Base-by-base conservation (phyloP, 30 jellyfish, hydroid and myxozoan species). In the Pseudorhiza aurosa region DNA sequence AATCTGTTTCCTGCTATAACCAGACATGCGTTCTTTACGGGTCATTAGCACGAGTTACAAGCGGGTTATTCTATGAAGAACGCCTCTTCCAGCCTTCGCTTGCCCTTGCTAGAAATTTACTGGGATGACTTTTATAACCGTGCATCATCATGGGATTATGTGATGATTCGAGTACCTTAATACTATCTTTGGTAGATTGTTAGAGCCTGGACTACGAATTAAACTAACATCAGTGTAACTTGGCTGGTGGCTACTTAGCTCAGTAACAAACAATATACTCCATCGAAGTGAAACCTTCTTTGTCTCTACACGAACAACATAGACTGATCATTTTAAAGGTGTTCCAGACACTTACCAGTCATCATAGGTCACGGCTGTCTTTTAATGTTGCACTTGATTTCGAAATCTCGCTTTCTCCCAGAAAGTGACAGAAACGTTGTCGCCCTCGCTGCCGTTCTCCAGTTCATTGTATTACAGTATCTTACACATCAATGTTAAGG, bases 401-500 rank as follows among this genome's bases (percentile, higher is more conserved):
- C n/a, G n/a, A n/a, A n/a, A n/a, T n/a, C n/a, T n/a, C n/a, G n/a
- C n/a, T n/a, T n/a, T n/a, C n/a, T n/a, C n/a, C n/a, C n/a, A n/a
- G n/a, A n/a, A n/a, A n/a, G n/a, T n/a, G n/a, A n/a, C n/a, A n/a
- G n/a, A n/a, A n/a, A 24, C 44, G 44, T 24, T 26, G 72, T 6
- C 72, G 44, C 44, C n/a, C 44, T 25, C 72, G 72, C 28, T 18
- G 72, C 14, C 21, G 77, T 31, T 18, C 59, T 53, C 19, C 76
- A 53, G 51, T 44, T 59, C 42, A 77, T 30, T 77, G 65, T 77
- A 31, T 77, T 77, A 77, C 89, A 77, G 89, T 77, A 77, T 77
- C 89, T 77, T 45, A 62, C 89, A 77, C 69, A 42, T 63, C 72
- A 51, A 17, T 63, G 69, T 77, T 62, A 55, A 49, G 27, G 65